Evolutionary conservation across 2,113 vertebrate species (phyloP).

Genomic region (Cromileptes altivelis): DNA sequence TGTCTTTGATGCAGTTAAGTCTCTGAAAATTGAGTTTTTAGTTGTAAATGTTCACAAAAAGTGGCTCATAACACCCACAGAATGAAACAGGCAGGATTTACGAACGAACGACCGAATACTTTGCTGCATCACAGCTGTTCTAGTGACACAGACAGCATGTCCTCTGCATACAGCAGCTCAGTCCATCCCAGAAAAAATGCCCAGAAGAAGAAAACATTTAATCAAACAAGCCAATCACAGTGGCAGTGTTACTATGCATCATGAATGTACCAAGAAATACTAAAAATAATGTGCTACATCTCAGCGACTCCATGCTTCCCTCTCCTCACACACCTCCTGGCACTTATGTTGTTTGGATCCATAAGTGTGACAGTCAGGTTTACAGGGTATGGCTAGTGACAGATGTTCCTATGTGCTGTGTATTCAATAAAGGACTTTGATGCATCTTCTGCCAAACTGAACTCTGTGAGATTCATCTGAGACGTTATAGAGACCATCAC

Average conservation of each 20-base stretch:
- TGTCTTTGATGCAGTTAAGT: background rate
- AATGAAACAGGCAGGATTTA: background rate
- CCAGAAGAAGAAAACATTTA: background rate
- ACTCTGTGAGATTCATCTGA: background rate
- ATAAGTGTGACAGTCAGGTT: slow-evolving; percentile 59
- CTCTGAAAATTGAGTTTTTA: background rate
- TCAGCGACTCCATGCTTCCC: background rate
- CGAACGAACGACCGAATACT: background rate
- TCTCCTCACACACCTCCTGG: slow-evolving; percentile 12
- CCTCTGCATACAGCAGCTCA: background rate
- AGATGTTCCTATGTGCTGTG: slow-evolving; percentile 38
- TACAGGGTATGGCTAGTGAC: slow-evolving; percentile 27
- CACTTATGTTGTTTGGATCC: slow-evolving; percentile 31
- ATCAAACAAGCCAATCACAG: background rate
- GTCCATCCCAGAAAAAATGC: background rate
- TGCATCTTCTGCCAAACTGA: slow-evolving; percentile 6
- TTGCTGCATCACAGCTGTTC: background rate
- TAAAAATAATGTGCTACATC: slow-evolving; percentile 45
- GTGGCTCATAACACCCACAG: background rate
- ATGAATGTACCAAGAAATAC: background rate
- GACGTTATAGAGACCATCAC: background rate
- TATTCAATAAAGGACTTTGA: slow-evolving; percentile 28
- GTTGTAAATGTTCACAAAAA: background rate
- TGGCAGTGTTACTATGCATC: slow-evolving; percentile 13
- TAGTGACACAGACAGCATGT: background rate